A percentile compares a stretch with the other conserved stretches of the same genome.
Conservation (phyloP, 2,888 invertebrate genomes). For the Cordilura impudica region DNA sequence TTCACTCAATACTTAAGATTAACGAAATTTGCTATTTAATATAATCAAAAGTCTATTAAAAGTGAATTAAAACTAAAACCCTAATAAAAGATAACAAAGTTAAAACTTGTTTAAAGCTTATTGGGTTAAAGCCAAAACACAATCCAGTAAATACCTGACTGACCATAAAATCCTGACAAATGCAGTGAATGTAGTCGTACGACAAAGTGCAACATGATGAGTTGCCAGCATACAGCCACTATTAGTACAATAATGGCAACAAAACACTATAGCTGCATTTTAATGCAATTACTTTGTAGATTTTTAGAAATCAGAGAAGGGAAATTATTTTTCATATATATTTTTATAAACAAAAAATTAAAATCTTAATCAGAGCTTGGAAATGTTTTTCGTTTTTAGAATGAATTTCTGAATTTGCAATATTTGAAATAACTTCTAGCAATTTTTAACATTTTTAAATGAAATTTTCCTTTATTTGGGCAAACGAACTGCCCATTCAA, state of each 20-base stretch:
- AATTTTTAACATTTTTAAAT: too few relatives aligned
- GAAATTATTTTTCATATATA: background rate
- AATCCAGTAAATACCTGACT: slow-evolving; percentile 33
- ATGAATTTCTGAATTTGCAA: too few relatives aligned
- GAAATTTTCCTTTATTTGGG: too few relatives aligned
- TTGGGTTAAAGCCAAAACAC: slow-evolving; percentile 23
- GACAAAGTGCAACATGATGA: slow-evolving; percentile 35
- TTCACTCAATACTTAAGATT: background rate
- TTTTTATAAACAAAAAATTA: too few relatives aligned
- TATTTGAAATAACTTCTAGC: too few relatives aligned
- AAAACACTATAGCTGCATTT: slow-evolving; percentile 44
- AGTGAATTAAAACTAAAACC: slow-evolving; percentile 28
- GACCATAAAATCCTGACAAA: slow-evolving; percentile 54
- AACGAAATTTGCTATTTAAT: slow-evolving; percentile 2
- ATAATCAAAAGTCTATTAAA: slow-evolving; percentile 44
- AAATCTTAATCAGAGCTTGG: too few relatives aligned
- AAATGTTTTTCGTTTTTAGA: too few relatives aligned
- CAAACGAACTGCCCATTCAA: too few relatives aligned
- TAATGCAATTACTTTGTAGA: slow-evolving; percentile 69
- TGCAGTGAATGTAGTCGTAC: too few relatives aligned
- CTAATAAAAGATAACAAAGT: slow-evolving; percentile 22
- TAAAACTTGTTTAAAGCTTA: slow-evolving; percentile 27
- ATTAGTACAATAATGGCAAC: background rate
- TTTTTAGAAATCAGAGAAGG: slow-evolving; percentile 45
- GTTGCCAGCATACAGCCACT: slow-evolving; percentile 37